These are phyloP conservation scores for Hartigia nigra DNA, from an alignment of 2,888 invertebrate species.

Conservation along the genomic window DNA sequence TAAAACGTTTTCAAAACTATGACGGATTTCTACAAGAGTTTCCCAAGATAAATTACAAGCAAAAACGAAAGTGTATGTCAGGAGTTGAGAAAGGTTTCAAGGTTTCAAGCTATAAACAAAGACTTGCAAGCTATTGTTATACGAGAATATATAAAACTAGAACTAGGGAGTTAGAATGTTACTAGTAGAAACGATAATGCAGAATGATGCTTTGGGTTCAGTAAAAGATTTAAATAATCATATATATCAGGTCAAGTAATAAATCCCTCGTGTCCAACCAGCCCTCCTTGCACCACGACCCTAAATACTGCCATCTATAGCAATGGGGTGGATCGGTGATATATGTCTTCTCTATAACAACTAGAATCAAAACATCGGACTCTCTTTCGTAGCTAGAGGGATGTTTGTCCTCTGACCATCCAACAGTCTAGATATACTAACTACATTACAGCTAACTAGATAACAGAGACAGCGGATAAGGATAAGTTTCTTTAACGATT, in stretches of 20 bases:
- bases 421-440: constrained; percentile 21
- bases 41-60: too few species aligned
- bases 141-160: background rate
- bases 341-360: constrained; percentile 62
- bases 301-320: constrained; percentile 54
- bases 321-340: constrained; percentile 55
- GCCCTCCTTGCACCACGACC: constrained; percentile 41
- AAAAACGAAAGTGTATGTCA: too few species aligned
- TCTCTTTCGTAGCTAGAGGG: constrained; percentile 32
- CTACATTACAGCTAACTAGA: background rate
- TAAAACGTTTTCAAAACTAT: too few species aligned
- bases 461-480: background rate
- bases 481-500: background rate
- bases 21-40: too few species aligned
- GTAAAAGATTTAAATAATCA: constrained; percentile 54
- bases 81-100: too few species aligned
- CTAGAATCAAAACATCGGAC: constrained; percentile 61
- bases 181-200: background rate
- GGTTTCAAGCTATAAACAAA: too few species aligned
- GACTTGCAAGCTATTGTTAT: too few species aligned
- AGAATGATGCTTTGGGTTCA: background rate
- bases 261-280: constrained; percentile 54
- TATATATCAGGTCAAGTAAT: constrained; percentile 48
- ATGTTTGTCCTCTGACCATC: constrained; percentile 46
- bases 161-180: background rate